Percentiles rank a stretch among this genome's conserved stretches.
phyloP scores from a whole-genome alignment of 1,140 invertebrate species.

The Coptotermes formosanus region DNA sequence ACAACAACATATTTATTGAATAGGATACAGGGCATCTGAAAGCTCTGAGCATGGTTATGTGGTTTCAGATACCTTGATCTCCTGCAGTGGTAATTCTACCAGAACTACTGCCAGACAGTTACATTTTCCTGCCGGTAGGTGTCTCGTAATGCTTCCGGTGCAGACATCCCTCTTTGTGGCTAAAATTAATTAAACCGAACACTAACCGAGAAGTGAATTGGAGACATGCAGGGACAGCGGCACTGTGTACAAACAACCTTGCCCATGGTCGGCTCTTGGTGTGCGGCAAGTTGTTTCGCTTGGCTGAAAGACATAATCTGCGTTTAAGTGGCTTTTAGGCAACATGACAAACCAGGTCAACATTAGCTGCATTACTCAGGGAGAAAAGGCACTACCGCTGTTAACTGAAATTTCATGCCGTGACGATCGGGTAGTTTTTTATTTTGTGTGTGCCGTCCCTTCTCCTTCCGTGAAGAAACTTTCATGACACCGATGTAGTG shows the following conservation, averaged over 20 bases:
- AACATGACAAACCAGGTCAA: conserved; percentile 6
- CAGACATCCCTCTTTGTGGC: neutral
- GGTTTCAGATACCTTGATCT: too few relatives aligned
- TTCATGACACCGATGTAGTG: too few relatives aligned
- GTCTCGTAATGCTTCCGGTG: neutral
- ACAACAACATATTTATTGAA: too few relatives aligned
- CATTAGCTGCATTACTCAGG: neutral
- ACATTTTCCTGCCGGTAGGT: too few relatives aligned
- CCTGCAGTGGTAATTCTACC: too few relatives aligned
- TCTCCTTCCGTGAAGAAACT: neutral
- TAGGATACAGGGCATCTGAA: too few relatives aligned
- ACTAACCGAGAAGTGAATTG: neutral
- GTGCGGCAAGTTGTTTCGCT: neutral
- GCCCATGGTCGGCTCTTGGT: neutral
- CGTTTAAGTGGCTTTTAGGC: conserved; percentile 10
- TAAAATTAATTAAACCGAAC: neutral
- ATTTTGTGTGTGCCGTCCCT: neutral
- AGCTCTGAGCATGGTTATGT: too few relatives aligned
- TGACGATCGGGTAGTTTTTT: neutral
- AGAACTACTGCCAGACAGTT: too few relatives aligned
- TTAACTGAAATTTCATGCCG: neutral
- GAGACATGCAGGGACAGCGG: neutral
- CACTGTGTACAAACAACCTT: neutral
- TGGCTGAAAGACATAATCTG: neutral
- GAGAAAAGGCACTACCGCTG: neutral